These are phyloP conservation scores for Pseudotriccus pelzelni DNA, from an alignment of 2,797 vertebrate genomes.

Conservation along the genomic window DNA sequence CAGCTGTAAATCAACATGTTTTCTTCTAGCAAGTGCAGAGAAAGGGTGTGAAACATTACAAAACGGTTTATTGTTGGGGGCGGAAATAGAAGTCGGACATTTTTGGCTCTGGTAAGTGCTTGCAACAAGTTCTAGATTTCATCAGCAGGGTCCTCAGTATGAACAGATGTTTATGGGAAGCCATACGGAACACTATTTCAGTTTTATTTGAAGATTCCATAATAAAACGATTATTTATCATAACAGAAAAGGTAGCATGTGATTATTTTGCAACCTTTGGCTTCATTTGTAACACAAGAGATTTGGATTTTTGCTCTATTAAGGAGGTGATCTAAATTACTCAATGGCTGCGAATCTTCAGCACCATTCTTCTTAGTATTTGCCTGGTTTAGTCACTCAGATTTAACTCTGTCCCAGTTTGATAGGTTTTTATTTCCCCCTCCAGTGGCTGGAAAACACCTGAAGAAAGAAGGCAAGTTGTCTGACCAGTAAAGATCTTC, in stretches of 20 bases:
- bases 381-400: not conserved
- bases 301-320: not conserved
- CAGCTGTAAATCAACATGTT: not conserved
- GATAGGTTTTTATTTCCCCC: not conserved
- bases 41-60: not conserved
- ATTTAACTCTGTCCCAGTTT: constrained; percentile 10
- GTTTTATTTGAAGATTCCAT: not conserved
- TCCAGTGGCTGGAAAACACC: not conserved
- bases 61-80: not conserved
- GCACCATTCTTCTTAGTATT: not conserved
- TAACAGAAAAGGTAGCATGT: not conserved
- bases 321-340: not conserved
- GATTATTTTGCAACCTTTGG: not conserved
- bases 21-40: not conserved
- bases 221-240: not conserved
- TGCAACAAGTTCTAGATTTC: not conserved
- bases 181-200: not conserved
- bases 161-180: not conserved
- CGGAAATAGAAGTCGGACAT: not conserved
- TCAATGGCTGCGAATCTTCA: not conserved
- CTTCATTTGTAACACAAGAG: not conserved
- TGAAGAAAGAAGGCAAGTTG: not conserved
- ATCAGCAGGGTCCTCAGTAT: not conserved
- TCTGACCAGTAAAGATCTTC: not conserved
- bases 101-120: not conserved